Evolutionary conservation across 2,888 invertebrate species (phyloP).

Genomic region (Gymnocheta viridis): DNA sequence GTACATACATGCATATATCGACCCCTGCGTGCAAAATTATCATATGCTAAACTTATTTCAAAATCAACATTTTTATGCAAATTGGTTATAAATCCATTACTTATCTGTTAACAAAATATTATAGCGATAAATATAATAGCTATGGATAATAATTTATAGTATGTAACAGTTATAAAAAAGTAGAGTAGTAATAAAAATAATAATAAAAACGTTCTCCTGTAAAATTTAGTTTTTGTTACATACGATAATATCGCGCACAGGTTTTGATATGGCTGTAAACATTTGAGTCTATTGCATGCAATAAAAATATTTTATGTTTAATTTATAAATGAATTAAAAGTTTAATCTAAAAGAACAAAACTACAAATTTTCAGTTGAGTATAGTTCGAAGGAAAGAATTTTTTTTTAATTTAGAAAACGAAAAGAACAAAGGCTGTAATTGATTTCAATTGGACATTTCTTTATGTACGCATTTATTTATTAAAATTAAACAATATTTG

Average conservation of each 20-base stretch:
- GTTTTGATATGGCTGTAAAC: neutral
- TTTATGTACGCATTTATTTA: neutral
- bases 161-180: too few relatives aligned
- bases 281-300: conserved; percentile 16
- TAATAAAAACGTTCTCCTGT: too few relatives aligned
- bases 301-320: conserved; percentile 51
- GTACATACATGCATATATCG: too few relatives aligned
- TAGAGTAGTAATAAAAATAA: too few relatives aligned
- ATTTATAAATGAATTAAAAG: conserved; percentile 52
- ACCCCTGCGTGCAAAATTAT: too few relatives aligned
- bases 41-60: too few relatives aligned
- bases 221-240: neutral
- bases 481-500: neutral
- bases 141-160: too few relatives aligned
- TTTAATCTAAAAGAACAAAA: conserved; percentile 27
- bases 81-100: too few relatives aligned
- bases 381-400: neutral
- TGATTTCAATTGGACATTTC: neutral
- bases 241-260: too few relatives aligned
- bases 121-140: too few relatives aligned
- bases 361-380: neutral
- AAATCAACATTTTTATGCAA: too few relatives aligned
- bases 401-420: neutral
- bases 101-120: too few relatives aligned
- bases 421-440: conserved; percentile 1